These are phyloP conservation scores for Antennarius maculatus DNA, from an alignment of 2,797 vertebrate genomes.

Conservation along the genomic window DNA sequence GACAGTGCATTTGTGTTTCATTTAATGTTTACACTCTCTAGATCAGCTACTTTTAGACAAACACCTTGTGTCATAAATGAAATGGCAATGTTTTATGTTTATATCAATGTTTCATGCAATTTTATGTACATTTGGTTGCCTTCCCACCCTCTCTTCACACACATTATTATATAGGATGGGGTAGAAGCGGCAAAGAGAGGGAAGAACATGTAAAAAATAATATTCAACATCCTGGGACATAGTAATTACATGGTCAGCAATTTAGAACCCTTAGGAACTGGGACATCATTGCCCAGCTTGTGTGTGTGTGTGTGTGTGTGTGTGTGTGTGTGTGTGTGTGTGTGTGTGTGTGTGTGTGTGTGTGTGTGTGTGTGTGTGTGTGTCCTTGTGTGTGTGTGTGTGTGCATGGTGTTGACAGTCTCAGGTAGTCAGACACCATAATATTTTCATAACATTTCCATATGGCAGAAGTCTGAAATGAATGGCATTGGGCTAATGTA, in stretches of 20 bases:
- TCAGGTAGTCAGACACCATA: background rate
- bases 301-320: too few species aligned
- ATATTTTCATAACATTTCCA: background rate
- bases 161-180: background rate
- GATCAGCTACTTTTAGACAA: background rate
- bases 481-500: background rate
- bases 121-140: background rate
- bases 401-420: background rate
- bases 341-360: too few species aligned
- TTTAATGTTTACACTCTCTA: too few species aligned
- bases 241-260: background rate
- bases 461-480: background rate
- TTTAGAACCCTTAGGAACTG: too few species aligned
- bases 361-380: too few species aligned
- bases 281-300: background rate
- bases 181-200: background rate
- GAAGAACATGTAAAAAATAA: background rate
- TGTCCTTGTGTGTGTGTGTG: background rate
- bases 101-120: background rate
- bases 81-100: too few species aligned
- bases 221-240: background rate
- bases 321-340: too few species aligned
- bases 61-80: background rate
- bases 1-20: too few species aligned
- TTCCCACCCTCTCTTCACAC: background rate